Percentiles rank a stretch among this genome's conserved stretches.
Evolutionary conservation across 2,888 invertebrate species (phyloP).

Genomic region (Amiota minor): DNA sequence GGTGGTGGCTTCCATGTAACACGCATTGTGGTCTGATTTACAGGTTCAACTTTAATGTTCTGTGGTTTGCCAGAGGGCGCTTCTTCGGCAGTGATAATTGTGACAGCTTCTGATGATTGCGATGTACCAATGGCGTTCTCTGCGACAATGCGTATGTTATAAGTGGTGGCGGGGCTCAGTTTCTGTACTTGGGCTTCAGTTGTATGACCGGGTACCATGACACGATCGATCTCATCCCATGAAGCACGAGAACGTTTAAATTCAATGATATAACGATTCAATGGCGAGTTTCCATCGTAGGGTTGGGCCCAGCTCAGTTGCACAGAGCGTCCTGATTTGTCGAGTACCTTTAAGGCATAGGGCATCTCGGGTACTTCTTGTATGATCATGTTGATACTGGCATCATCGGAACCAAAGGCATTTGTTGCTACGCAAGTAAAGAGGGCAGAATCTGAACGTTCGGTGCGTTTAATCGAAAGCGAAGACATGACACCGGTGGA

Average conservation of each 20-base stretch:
- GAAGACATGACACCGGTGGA: constrained; percentile 91
- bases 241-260: constrained; percentile 89
- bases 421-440: constrained; percentile 95
- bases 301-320: constrained; percentile 94
- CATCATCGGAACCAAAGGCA: constrained; percentile 94
- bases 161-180: constrained; percentile 91
- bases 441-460: constrained; percentile 89
- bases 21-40: constrained; percentile 88
- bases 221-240: constrained; percentile 90
- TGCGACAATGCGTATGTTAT: constrained; percentile 92
- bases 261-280: constrained; percentile 91
- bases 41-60: constrained; percentile 87
- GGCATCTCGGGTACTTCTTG: constrained; percentile 90
- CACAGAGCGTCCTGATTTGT: constrained; percentile 92
- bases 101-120: constrained; percentile 92
- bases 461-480: constrained; percentile 90
- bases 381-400: constrained; percentile 95
- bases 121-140: constrained; percentile 96
- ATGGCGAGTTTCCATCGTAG: constrained; percentile 92
- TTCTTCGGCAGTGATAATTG: constrained; percentile 96
- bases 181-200: constrained; percentile 92
- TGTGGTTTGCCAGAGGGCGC: constrained; percentile 88
- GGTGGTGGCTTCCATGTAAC: constrained; percentile 94
- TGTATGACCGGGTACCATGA: constrained; percentile 90
- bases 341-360: constrained; percentile 89